Evolutionary conservation across 2,888 invertebrate genomes (phyloP).

Genomic region (Drosophila ustulata): DNA sequence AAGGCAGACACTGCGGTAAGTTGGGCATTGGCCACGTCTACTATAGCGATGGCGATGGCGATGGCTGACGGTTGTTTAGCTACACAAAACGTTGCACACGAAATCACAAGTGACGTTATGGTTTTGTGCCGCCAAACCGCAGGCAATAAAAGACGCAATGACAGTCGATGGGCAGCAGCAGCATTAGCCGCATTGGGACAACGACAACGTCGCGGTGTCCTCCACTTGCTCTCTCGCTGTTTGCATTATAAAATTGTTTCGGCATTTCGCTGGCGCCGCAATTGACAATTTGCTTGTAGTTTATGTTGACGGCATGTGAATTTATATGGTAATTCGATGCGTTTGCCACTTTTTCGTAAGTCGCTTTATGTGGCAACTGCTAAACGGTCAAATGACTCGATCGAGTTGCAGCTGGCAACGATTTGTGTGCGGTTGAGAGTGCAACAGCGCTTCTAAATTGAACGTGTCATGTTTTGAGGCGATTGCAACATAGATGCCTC

Average conservation of each 20-base stretch:
- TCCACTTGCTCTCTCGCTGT: constrained; percentile 25
- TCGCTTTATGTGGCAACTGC: constrained; percentile 34
- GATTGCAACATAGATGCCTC: constrained; percentile 70
- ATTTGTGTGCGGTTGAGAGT: constrained; percentile 8
- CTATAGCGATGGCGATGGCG: background rate
- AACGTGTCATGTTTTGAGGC: constrained; percentile 71
- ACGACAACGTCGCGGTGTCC: background rate
- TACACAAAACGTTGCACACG: constrained; percentile 52
- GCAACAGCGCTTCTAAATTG: constrained; percentile 56
- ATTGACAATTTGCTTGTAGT: constrained; percentile 78
- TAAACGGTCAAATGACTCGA: constrained; percentile 42
- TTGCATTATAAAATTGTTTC: constrained; percentile 75
- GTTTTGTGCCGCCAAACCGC: constrained; percentile 77
- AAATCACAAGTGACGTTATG: constrained; percentile 80
- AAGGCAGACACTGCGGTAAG: constrained; percentile 58
- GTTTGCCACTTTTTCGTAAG: constrained; percentile 55
- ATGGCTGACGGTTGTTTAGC: constrained; percentile 57
- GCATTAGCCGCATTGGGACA: constrained; percentile 51
- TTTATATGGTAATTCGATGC: constrained; percentile 73
- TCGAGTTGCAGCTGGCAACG: background rate
- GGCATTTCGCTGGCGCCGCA: constrained; percentile 64
- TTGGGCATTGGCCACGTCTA: constrained; percentile 49
- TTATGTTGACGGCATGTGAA: constrained; percentile 73
- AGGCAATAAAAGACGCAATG: constrained; percentile 80
- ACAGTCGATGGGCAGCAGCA: constrained; percentile 52